Percentiles rank a stretch among this genome's conserved stretches.
phyloP scores from a whole-genome alignment of 2,113 vertebrate species.

The Coptodon bakossiorum region DNA sequence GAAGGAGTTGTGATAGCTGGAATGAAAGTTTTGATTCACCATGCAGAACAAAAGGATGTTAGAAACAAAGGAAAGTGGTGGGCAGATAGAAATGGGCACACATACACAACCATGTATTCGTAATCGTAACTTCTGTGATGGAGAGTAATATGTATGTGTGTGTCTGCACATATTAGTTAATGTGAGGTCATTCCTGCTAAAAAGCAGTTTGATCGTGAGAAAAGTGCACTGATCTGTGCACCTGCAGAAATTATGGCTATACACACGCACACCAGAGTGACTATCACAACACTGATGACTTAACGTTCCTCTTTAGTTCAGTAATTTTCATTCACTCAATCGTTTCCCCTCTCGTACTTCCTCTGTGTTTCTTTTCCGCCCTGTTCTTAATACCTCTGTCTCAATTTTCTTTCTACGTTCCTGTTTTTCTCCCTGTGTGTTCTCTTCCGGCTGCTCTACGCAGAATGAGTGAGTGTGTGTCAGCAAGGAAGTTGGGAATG shows the following conservation, averaged over 20 bases:
- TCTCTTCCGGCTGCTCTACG: background rate
- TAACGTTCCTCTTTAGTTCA: background rate
- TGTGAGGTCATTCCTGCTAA: background rate
- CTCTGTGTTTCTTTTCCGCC: background rate
- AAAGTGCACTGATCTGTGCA: background rate
- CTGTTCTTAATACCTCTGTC: background rate
- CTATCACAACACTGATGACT: background rate
- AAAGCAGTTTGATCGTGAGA: conserved; percentile 5
- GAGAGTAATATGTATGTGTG: background rate
- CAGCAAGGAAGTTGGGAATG: background rate
- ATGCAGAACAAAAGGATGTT: background rate
- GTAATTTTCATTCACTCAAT: conserved; percentile 15
- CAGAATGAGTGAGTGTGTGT: background rate
- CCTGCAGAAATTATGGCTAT: conserved; percentile 7
- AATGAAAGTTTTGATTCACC: background rate
- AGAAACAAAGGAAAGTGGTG: background rate
- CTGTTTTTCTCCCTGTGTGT: background rate
- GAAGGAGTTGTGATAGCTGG: background rate
- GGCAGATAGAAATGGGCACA: background rate
- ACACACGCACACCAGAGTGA: background rate
- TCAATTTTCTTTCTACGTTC: background rate
- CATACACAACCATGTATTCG: background rate
- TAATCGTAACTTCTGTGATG: background rate
- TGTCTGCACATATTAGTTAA: background rate
- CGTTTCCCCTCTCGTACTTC: background rate